Percentiles rank a stretch among this genome's conserved stretches.
phyloP scores from a whole-genome alignment of 2,888 invertebrate species.

The Tetragnatha montana region DNA sequence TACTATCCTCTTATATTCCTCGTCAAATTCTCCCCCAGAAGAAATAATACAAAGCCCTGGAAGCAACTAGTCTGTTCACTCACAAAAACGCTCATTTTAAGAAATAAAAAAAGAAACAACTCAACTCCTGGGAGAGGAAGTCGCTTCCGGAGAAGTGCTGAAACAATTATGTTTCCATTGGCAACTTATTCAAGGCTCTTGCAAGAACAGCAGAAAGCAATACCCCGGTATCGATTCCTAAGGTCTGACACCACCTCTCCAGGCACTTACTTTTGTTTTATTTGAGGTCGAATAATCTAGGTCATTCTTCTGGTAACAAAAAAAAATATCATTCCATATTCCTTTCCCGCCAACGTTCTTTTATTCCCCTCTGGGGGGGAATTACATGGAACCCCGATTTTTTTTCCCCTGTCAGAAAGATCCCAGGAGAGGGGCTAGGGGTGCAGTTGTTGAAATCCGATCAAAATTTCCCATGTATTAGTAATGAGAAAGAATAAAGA shows the following conservation, averaged over 20 bases:
- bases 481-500: conserved; percentile 33
- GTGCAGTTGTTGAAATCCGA: conserved; percentile 27
- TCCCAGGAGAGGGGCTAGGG: background rate
- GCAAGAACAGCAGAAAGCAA: conserved; percentile 15
- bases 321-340: conserved; percentile 17
- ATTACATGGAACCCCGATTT: conserved; percentile 6
- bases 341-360: conserved; percentile 6
- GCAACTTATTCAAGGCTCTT: conserved; percentile 26
- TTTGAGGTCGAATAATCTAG: conserved; percentile 63
- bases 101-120: background rate
- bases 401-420: background rate
- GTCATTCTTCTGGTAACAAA: conserved; percentile 27
- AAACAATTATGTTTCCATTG: conserved; percentile 37
- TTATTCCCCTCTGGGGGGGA: conserved; percentile 13
- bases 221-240: conserved; percentile 33
- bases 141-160: background rate
- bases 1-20: no score
- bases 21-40: no score
- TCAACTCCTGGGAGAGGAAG: background rate
- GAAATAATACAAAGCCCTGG: no score
- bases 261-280: conserved; percentile 55
- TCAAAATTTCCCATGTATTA: conserved; percentile 23
- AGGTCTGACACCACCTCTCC: conserved; percentile 37
- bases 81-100: background rate
- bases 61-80: background rate